A percentile compares a stretch with the other conserved stretches of the same genome.
phyloP scores from a whole-genome alignment of 1,140 invertebrate genomes.

The Plodia interpunctella region DNA sequence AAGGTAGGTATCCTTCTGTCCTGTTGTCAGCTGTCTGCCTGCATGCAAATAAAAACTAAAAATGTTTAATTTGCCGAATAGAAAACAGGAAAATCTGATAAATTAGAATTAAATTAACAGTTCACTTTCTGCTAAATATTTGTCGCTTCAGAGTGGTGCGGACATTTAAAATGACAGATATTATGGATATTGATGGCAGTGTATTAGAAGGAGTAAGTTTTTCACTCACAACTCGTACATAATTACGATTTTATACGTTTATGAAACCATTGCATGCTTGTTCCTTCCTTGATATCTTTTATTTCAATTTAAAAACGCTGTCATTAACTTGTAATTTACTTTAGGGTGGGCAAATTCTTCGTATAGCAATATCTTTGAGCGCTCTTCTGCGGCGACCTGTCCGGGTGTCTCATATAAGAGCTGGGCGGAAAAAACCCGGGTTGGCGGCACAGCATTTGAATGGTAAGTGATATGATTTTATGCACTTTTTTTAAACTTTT shows the following conservation, averaged over 20 bases:
- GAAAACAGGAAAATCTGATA: no score
- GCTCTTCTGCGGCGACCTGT: constrained; percentile 85
- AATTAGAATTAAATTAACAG: no score
- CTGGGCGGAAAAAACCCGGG: constrained; percentile 87
- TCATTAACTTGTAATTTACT: not conserved
- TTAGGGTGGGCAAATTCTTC: constrained; percentile 92
- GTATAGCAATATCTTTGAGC: constrained; percentile 87
- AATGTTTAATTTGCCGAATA: no score
- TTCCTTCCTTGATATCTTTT: not conserved
- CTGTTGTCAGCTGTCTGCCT: no score
- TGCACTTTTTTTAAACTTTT: no score
- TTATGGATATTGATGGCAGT: constrained; percentile 80
- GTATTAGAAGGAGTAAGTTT: constrained; percentile 80
- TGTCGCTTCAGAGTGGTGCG: no score
- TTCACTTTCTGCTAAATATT: not conserved
- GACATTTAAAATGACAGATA: constrained; percentile 34
- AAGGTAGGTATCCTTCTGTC: no score
- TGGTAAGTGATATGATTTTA: constrained; percentile 72
- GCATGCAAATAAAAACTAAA: no score
- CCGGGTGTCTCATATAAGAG: constrained; percentile 88
- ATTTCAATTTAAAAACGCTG: not conserved
- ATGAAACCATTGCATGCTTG: not conserved
- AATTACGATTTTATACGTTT: not conserved
- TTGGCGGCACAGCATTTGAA: constrained; percentile 91
- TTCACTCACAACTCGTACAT: not conserved